Conservation (phyloP, 2,797 vertebrate genomes). For the Nothura maculosa region DNA sequence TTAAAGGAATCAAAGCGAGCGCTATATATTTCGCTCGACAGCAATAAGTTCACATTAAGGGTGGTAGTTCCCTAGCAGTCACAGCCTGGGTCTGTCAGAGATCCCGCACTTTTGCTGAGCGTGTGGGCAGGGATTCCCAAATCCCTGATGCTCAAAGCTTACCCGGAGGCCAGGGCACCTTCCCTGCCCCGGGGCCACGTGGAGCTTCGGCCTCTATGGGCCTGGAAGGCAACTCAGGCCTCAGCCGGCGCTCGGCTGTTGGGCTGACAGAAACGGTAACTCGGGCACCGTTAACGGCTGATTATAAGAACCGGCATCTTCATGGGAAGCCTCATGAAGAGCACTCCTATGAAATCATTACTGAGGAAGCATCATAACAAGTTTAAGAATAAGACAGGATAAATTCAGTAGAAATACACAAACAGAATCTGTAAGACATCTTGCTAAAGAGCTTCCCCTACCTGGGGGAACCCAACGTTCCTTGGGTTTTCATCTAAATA, state of each 20-base stretch:
- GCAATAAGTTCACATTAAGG: not conserved
- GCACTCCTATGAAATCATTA: rapidly evolving
- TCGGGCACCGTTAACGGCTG: not conserved
- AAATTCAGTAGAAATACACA: not conserved
- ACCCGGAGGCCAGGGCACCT: rapidly evolving
- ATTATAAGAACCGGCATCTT: not conserved
- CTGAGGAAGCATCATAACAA: not conserved
- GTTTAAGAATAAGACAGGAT: not conserved
- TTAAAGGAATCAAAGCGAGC: not conserved
- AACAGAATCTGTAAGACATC: not conserved
- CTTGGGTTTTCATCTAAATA: not conserved
- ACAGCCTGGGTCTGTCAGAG: not conserved
- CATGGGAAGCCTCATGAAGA: not conserved
- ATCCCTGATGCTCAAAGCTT: not conserved
- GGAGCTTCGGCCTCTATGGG: not conserved
- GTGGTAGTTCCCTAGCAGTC: not conserved
- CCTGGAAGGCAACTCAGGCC: too few species aligned
- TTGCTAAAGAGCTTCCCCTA: not conserved
- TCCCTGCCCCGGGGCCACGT: not conserved
- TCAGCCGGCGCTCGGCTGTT: too few species aligned
- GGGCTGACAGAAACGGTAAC: not conserved
- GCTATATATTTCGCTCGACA: not conserved
- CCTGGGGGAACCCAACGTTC: not conserved
- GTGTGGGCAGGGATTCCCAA: too few species aligned
- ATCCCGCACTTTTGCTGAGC: not conserved